A percentile compares a stretch with the other conserved stretches of the same genome.
Conservation (phyloP, 2,113 vertebrate species). For the Eublepharis macularius region DNA sequence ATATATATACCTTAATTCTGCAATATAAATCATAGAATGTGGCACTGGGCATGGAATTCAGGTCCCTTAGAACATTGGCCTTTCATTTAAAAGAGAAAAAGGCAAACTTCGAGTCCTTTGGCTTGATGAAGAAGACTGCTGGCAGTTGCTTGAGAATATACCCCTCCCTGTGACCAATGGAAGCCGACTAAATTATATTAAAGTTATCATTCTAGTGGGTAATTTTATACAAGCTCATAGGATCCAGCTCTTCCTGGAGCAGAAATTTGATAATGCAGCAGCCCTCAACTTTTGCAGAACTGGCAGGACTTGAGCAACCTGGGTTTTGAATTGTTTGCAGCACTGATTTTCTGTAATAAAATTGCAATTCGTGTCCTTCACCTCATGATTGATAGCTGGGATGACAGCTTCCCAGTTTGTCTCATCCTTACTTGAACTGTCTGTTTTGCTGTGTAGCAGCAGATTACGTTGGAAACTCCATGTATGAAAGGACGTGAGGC, state of each 20-base stretch:
- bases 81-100: no score
- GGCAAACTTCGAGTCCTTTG: no score
- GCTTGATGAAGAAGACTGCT: not conserved
- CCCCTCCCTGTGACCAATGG: not conserved
- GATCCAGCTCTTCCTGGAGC: not conserved
- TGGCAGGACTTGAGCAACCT: not conserved
- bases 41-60: no score
- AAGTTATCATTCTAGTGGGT: no score
- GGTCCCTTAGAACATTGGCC: no score
- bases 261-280: not conserved
- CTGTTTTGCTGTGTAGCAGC: constrained; percentile 11
- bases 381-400: not conserved
- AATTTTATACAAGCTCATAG: not conserved
- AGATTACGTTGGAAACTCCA: not conserved
- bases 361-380: not conserved
- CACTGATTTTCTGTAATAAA: not conserved
- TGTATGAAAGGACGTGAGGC: constrained; percentile 25
- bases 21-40: no score
- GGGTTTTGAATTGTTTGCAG: not conserved
- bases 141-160: no score
- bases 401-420: not conserved
- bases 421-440: fast-evolving
- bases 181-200: not conserved
- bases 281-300: not conserved
- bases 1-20: no score